Percentiles rank a stretch among this genome's conserved stretches.
These are phyloP conservation scores for Ptychoptera contaminata DNA, from an alignment of 2,888 invertebrate genomes.

Conservation along the genomic window DNA sequence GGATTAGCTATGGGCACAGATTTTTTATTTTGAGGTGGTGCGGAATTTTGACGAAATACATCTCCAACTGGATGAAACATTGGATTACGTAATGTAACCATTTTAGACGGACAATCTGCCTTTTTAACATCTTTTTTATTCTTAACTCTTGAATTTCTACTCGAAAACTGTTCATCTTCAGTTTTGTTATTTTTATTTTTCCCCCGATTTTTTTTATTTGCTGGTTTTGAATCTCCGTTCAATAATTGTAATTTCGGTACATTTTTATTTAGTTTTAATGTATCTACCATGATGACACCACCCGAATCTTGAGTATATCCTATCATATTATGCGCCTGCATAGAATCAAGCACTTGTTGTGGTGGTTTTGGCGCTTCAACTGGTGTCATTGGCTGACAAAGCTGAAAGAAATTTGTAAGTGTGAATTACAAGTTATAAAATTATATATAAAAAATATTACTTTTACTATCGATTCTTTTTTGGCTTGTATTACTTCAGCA, in stretches of 20 bases:
- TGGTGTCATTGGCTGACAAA: constrained; percentile 11
- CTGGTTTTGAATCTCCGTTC: constrained; percentile 10
- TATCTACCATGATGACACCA: constrained; percentile 29
- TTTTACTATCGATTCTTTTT: constrained; percentile 27
- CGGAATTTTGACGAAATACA: constrained; percentile 34
- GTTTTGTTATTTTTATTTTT: constrained; percentile 9
- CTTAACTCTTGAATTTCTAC: constrained; percentile 11
- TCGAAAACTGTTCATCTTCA: constrained; percentile 9
- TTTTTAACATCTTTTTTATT: constrained; percentile 10
- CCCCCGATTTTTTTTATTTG: constrained; percentile 18
- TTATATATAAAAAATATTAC: constrained; percentile 13
- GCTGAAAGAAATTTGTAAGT: constrained; percentile 6
- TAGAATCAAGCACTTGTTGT: constrained; percentile 4
- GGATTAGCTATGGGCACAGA: constrained; percentile 16
- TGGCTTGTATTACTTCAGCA: constrained; percentile 26
- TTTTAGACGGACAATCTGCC: constrained; percentile 31
- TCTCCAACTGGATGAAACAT: constrained; percentile 43
- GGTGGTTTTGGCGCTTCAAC: constrained; percentile 4
- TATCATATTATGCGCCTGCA: background rate
- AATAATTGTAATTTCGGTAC: constrained; percentile 9
- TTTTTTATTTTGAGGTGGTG: constrained; percentile 25
- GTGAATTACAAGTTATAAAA: background rate
- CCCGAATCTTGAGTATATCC: constrained; percentile 16
- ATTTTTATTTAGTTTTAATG: constrained; percentile 11
- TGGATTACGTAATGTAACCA: constrained; percentile 65